Percentiles rank a stretch among this genome's conserved stretches.
These are phyloP conservation scores for Aplysina aerophoba DNA, from an alignment of 37 sponge, comb jelly and placozoan species.

Conservation along the genomic window DNA sequence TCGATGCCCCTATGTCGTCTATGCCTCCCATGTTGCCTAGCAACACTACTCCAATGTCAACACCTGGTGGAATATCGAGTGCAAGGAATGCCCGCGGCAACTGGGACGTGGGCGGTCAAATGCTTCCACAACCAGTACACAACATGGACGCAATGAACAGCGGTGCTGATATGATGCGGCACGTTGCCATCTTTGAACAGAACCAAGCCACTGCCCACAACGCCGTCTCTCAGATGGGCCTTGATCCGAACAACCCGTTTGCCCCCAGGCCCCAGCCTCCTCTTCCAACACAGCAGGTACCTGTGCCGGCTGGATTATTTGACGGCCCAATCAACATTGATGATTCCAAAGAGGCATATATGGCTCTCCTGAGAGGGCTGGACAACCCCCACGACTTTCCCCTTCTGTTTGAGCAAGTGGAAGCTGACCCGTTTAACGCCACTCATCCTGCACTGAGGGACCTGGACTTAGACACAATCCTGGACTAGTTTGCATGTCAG, in stretches of 20 bases:
- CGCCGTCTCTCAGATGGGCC: neutral
- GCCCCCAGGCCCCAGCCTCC: neutral
- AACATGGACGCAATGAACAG: too few relatives aligned
- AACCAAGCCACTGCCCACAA: neutral
- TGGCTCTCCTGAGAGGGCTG: constrained; percentile 44
- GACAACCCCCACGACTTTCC: constrained; percentile 58
- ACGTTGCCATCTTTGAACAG: neutral
- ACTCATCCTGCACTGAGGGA: constrained; percentile 15
- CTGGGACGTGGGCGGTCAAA: too few relatives aligned
- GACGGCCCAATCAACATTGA: constrained; percentile 49
- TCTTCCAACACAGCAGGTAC: neutral
- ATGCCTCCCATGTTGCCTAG: neutral
- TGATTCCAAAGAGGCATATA: constrained; percentile 65
- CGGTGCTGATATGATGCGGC: neutral
- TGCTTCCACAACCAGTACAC: too few relatives aligned
- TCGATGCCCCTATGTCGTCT: neutral
- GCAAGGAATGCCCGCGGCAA: too few relatives aligned
- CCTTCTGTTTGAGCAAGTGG: constrained; percentile 60
- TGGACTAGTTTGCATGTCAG: neutral
- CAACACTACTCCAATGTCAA: neutral
- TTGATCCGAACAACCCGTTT: constrained; percentile 15
- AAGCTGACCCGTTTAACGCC: constrained; percentile 57
- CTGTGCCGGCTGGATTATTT: constrained; percentile 56
- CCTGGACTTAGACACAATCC: constrained; percentile 27
- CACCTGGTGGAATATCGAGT: neutral